These are phyloP conservation scores for Sesamia inferens DNA, from an alignment of 2,888 invertebrate species.

Conservation along the genomic window DNA sequence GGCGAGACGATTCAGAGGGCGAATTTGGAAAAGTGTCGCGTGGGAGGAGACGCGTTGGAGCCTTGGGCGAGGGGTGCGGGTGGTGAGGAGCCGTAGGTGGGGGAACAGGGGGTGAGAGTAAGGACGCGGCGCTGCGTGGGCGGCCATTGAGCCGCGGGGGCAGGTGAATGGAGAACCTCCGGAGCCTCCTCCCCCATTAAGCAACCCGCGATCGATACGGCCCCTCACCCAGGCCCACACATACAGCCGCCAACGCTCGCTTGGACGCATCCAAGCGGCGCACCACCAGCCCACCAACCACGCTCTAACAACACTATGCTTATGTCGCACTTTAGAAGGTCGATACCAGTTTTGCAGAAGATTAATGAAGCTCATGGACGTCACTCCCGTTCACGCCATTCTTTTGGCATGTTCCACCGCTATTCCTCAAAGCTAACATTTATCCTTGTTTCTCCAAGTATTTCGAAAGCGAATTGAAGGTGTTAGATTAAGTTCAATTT, in stretches of 20 bases:
- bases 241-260: conserved; percentile 39
- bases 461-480: not conserved
- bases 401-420: not conserved
- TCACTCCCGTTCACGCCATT: conserved; percentile 5
- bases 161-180: conserved; percentile 85
- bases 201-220: conserved; percentile 81
- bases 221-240: conserved; percentile 66
- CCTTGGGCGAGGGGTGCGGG: conserved; percentile 62
- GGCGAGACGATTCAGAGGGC: conserved; percentile 80
- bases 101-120: conserved; percentile 69
- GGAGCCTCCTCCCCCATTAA: conserved; percentile 80
- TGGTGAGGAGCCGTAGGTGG: conserved; percentile 51
- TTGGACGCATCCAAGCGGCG: conserved; percentile 22
- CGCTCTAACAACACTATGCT: conserved; percentile 49
- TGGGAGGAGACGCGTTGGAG: conserved; percentile 83
- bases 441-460: conserved; percentile 2
- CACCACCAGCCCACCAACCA: conserved; percentile 45
- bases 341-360: conserved; percentile 46
- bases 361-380: conserved; percentile 46
- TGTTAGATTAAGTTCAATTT: conserved; percentile 6
- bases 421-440: not conserved
- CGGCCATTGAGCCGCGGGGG: conserved; percentile 88
- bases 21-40: conserved; percentile 83
- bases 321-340: conserved; percentile 58
- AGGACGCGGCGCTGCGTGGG: conserved; percentile 81